Percentiles rank a stretch among this genome's conserved stretches.
phyloP scores from a whole-genome alignment of 1,140 invertebrate genomes.

The Scaptodrosophila lebanonensis region DNA sequence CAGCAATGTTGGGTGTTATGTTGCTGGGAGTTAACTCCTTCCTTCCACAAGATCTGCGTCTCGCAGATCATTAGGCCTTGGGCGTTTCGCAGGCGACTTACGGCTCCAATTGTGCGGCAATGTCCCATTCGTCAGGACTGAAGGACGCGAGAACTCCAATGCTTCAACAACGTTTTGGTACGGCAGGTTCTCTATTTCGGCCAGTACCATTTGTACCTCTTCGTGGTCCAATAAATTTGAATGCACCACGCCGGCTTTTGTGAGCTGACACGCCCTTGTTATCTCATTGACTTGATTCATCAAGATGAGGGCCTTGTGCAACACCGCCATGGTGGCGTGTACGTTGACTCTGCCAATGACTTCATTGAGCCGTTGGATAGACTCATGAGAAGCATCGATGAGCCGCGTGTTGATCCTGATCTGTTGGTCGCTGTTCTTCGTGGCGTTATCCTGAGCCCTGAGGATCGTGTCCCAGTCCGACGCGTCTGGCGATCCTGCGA shows the following conservation, averaged over 20 bases:
- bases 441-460: no score
- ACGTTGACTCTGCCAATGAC: background rate
- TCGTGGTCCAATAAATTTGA: background rate
- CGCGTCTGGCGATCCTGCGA: conserved; percentile 2
- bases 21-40: no score
- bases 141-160: no score
- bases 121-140: no score
- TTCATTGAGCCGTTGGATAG: background rate
- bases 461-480: conserved; percentile 3
- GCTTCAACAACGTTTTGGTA: conserved; percentile 12
- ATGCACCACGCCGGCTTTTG: background rate
- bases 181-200: background rate
- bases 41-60: no score
- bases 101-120: no score
- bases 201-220: background rate
- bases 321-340: background rate
- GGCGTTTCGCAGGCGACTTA: no score
- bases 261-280: conserved; percentile 2
- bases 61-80: no score
- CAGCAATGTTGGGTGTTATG: no score
- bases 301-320: conserved; percentile 16
- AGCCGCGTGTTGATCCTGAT: no score
- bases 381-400: no score
- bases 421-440: no score
- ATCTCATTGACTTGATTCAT: background rate